Base-by-base conservation (phyloP, 2,797 vertebrate genomes). In the Cossypha caffra region DNA sequence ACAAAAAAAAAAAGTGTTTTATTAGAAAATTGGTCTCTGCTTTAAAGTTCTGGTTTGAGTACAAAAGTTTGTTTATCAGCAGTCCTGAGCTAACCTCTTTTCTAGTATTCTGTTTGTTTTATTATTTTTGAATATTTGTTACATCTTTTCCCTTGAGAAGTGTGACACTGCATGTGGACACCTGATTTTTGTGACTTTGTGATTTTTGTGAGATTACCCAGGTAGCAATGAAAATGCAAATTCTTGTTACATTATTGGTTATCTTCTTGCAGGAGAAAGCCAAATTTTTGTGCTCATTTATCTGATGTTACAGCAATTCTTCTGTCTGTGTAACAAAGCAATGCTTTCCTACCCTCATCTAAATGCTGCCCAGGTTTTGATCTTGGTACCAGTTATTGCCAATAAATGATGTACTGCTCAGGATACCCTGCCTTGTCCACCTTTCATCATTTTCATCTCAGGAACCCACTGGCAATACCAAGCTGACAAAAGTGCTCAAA, bases 71-170 rank as follows among this genome's bases (percentile, higher is more conserved):
- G 47, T 78, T 75, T 68, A 81, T 9, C 9, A 31, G 21, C 42
- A 90, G 23, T 4, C 14, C 42, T 17, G 33, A 84, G 37, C 29
- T 73, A 81, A 75, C 38, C 7, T 55, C 11, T 66, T 86, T 88
- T 69, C 67, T 63, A 57, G 16, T 35, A 40, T 87, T 94, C 28
- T 79, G 29, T 66, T 78, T 91, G 16, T n/a, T 85, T 83, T 51
- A 50, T 51, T 95, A 79, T 86, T 93, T 93, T 90, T 76, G 26
- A 16, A 8, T 88, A 86, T 81, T 81, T 90, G 58, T 92, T 78
- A 52, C 7, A 38, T 63, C 35, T 84, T 75, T 91, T n/a, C 45
- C 68, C 54, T 81, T 77, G 58, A 90, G 61, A 88, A 88, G 47
- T 38, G 48, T 84, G 62, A 88, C 62, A 84, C 10, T 75, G 51